Conservation (phyloP, 2,113 vertebrate genomes). For the Cyanoderma ruficeps region DNA sequence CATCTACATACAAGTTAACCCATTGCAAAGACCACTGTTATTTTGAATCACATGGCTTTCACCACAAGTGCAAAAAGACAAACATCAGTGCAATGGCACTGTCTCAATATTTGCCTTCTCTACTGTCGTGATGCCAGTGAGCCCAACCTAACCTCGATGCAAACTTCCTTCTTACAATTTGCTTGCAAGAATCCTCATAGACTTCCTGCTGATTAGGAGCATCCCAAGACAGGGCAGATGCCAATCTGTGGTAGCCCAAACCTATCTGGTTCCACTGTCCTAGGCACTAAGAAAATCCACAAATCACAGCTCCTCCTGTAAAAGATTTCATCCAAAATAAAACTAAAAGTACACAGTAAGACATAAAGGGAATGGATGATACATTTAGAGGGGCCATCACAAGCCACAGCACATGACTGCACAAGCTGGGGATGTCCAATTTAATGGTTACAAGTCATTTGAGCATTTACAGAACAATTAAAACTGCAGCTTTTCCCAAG, state of each 20-base stretch:
- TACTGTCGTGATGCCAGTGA: not conserved
- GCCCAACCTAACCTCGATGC: not conserved
- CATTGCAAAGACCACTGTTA: not conserved
- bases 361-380: not conserved
- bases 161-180: not conserved
- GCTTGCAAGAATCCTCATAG: not conserved
- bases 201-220: not conserved
- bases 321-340: not conserved
- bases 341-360: not conserved
- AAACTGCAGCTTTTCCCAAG: not conserved
- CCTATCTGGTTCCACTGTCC: not conserved
- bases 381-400: not conserved
- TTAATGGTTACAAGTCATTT: not conserved
- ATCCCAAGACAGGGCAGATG: not conserved
- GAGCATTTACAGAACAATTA: not conserved
- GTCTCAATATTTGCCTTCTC: not conserved
- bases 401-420: not conserved
- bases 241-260: not conserved
- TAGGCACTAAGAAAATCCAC: not conserved
- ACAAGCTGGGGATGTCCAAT: not conserved
- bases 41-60: not conserved
- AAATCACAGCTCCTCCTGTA: not conserved
- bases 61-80: not conserved
- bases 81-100: not conserved
- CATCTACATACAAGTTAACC: not conserved